phyloP scores from a whole-genome alignment of 2,113 vertebrate species.

The Hemicordylus capensis region DNA sequence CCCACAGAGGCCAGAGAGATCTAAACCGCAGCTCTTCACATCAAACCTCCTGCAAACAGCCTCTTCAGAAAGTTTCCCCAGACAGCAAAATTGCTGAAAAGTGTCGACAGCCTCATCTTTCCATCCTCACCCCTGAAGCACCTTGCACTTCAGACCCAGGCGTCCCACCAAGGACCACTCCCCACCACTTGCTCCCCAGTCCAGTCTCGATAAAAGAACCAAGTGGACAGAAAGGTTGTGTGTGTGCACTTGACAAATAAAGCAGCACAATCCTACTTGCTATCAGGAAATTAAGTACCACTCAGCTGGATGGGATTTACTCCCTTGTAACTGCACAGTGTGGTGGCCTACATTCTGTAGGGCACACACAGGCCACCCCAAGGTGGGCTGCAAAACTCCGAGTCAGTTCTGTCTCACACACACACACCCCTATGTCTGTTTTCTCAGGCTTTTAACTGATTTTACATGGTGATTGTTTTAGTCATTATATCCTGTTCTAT shows the following conservation, averaged over 20 bases:
- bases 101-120: not conserved
- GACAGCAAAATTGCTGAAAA: not conserved
- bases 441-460: no score
- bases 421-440: no score
- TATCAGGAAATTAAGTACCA: no score
- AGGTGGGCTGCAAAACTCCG: no score
- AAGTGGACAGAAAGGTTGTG: not conserved
- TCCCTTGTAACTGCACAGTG: no score
- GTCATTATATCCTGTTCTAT: no score
- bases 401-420: no score
- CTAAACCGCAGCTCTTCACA: not conserved
- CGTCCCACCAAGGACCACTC: not conserved
- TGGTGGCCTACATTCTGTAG: no score
- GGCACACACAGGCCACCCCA: no score
- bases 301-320: no score
- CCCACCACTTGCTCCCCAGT: not conserved
- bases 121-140: not conserved
- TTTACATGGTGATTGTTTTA: no score
- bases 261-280: no score
- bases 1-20: constrained; percentile 8
- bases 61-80: not conserved
- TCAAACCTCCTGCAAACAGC: not conserved
- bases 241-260: not conserved
- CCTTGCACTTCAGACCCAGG: not conserved
- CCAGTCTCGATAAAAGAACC: not conserved